A percentile compares a stretch with the other conserved stretches of the same genome.
Evolutionary conservation across 1,140 invertebrate genomes (phyloP).

Genomic region (Zaprionus nigranus): DNA sequence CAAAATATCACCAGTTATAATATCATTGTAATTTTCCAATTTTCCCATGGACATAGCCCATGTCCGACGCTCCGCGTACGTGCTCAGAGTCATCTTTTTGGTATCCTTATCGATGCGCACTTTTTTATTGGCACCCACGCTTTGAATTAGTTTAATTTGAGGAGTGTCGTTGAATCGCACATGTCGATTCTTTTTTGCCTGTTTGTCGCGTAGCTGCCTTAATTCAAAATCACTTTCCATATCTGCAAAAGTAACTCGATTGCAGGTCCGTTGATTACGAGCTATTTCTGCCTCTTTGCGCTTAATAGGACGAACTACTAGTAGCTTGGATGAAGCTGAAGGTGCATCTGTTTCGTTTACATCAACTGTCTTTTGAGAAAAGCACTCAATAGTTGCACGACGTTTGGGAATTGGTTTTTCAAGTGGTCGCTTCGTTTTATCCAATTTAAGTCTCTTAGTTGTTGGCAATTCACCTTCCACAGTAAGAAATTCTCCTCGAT

Average conservation of each 20-base stretch:
- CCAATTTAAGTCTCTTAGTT: slow-evolving; percentile 35
- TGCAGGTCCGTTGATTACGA: slow-evolving; percentile 63
- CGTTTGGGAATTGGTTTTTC: slow-evolving; percentile 16
- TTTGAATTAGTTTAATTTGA: slow-evolving; percentile 38
- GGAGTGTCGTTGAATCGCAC: slow-evolving; percentile 45
- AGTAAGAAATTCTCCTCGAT: slow-evolving; percentile 72
- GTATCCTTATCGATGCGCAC: slow-evolving; percentile 43
- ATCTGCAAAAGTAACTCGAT: slow-evolving; percentile 68
- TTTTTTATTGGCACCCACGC: slow-evolving; percentile 11
- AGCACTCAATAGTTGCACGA: slow-evolving; percentile 39
- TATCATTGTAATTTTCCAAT: slow-evolving; percentile 43
- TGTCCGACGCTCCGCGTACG: slow-evolving; percentile 48
- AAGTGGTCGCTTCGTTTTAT: neutral
- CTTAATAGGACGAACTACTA: slow-evolving; percentile 26
- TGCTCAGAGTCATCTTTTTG: slow-evolving; percentile 42
- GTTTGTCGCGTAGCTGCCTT: neutral
- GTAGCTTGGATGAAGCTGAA: neutral
- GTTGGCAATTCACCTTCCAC: slow-evolving; percentile 27
- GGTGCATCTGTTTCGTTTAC: slow-evolving; percentile 24
- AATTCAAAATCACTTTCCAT: slow-evolving; percentile 57
- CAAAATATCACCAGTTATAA: slow-evolving; percentile 60
- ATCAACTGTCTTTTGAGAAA: slow-evolving; percentile 38
- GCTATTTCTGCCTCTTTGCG: slow-evolving; percentile 49
- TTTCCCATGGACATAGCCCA: slow-evolving; percentile 24
- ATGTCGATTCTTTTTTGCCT: slow-evolving; percentile 20